Evolutionary conservation across 2,888 invertebrate species (phyloP).

Genomic region (Meliscaeva auricollis): DNA sequence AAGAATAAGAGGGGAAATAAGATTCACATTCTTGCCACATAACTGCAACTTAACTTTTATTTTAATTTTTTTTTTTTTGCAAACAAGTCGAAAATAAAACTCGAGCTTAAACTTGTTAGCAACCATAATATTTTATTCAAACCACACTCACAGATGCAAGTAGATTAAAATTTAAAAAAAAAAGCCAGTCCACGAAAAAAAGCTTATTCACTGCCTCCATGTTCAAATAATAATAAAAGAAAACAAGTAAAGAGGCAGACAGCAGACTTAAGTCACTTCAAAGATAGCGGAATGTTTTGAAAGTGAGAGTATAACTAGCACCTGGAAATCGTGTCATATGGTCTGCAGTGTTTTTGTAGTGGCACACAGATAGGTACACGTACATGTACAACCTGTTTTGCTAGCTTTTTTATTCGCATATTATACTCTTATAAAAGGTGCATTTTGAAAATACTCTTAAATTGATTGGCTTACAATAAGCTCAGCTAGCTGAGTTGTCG

Average conservation of each 20-base stretch:
- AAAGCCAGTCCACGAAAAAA: slow-evolving; percentile 15
- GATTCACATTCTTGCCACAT: slow-evolving; percentile 69
- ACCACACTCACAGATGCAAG: slow-evolving; percentile 13
- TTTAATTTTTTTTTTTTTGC: slow-evolving; percentile 7
- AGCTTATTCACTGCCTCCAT: slow-evolving; percentile 42
- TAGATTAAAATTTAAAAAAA: background rate
- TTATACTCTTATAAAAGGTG: background rate
- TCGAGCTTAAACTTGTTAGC: slow-evolving; percentile 66
- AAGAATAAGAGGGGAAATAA: slow-evolving; percentile 9
- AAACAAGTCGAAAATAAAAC: slow-evolving; percentile 37
- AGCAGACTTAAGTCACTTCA: slow-evolving; percentile 33
- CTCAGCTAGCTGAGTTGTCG: slow-evolving; percentile 4
- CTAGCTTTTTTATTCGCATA: slow-evolving; percentile 17
- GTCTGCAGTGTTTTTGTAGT: slow-evolving; percentile 3
- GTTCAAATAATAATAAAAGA: background rate
- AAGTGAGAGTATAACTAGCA: slow-evolving; percentile 66
- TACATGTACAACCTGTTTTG: slow-evolving; percentile 35
- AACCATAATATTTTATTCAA: slow-evolving; percentile 42
- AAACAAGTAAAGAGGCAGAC: slow-evolving; percentile 1
- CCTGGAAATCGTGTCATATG: slow-evolving; percentile 65
- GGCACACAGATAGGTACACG: background rate
- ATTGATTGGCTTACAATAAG: slow-evolving; percentile 16
- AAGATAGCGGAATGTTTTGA: slow-evolving; percentile 67
- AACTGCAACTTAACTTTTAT: slow-evolving; percentile 66
- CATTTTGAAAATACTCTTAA: slow-evolving; percentile 40